These are phyloP conservation scores for Meloidogyne chitwoodi DNA, from an alignment of 1,140 invertebrate genomes.

Conservation along the genomic window DNA sequence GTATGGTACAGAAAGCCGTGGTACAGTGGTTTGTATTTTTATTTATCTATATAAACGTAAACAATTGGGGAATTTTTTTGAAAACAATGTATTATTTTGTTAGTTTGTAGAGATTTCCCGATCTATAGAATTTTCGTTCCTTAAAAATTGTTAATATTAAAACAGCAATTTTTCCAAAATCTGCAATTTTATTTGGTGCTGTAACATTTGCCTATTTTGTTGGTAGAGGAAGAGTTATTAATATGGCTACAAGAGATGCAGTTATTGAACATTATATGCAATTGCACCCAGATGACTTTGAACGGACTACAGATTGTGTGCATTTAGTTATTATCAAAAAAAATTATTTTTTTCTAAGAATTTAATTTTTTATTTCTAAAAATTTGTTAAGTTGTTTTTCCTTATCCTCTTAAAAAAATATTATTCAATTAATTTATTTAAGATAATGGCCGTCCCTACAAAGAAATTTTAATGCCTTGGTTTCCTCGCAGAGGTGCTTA, in stretches of 20 bases:
- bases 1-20: slow-evolving; percentile 50
- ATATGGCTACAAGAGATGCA: slow-evolving; percentile 33
- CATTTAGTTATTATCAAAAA: slow-evolving; percentile 4
- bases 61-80: slow-evolving; percentile 12
- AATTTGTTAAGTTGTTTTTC: too few relatives aligned
- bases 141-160: background rate
- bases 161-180: background rate
- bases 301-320: slow-evolving; percentile 47
- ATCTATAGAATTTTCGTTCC: too few relatives aligned
- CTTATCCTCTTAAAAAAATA: too few relatives aligned
- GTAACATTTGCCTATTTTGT: background rate
- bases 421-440: too few relatives aligned
- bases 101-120: too few relatives aligned
- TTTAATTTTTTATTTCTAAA: slow-evolving; percentile 33
- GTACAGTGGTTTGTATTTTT: slow-evolving; percentile 45
- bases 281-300: slow-evolving; percentile 55
- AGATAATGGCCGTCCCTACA: slow-evolving; percentile 49
- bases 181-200: background rate
- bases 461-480: slow-evolving; percentile 52
- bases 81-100: too few relatives aligned
- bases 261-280: slow-evolving; percentile 51
- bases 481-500: slow-evolving; percentile 51
- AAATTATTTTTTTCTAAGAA: background rate
- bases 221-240: background rate
- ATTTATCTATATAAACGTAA: background rate